Base-by-base conservation (phyloP, 2,888 invertebrate species). In the Argyresthia goedartella region DNA sequence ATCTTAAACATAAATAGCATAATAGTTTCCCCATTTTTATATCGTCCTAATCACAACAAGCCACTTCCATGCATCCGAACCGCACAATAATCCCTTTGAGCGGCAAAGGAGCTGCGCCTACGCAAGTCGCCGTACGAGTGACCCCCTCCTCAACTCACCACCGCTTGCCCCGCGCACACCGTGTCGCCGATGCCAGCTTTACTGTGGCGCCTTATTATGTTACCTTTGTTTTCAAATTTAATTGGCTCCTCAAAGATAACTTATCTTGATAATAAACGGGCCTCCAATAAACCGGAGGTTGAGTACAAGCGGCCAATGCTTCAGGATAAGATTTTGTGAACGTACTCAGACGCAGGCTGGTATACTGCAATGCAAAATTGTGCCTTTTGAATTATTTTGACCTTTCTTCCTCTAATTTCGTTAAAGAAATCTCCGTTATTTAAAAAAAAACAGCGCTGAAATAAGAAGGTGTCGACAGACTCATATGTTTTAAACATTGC, bases 201-300 rank as follows among this genome's bases (percentile, higher is more conserved):
- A 72, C 71, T 69, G 69, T 81, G 80, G 80, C 82, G 82, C 85
- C 80, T 84, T 84, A 84, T 82, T 82, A 81, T 81, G 81, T 80
- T 85, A 82, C 82, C 84, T 84, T 86, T 85, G 85, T 85, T 84
- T 85, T 84, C 78, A 85, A 84, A 82, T 86, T 85, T 86, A 86
- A 86, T 86, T 86, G 85, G 85, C 78, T 80, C 74, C 80, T 81
- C 78, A 73, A 67, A 84, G 85, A 86, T 86, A 84, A 78, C 65
- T 76, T 86, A 86, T 86, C 84, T 84, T 82, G 85, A 86, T 85
- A 84, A 85, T 82, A 82, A 85, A 85, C 81, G 82, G n/a, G 80
- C 77, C 75, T 73, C 81, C 84, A 84, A 84, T 85, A 85, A 84
- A 82, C 81, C 73, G 77, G n/a, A n/a, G n/a, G n/a, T n/a, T n/a